Evolutionary conservation across 2,888 invertebrate species (phyloP), one percentile per base, ranked within the genome.

Genomic region (Lutraria lutraria): DNA sequence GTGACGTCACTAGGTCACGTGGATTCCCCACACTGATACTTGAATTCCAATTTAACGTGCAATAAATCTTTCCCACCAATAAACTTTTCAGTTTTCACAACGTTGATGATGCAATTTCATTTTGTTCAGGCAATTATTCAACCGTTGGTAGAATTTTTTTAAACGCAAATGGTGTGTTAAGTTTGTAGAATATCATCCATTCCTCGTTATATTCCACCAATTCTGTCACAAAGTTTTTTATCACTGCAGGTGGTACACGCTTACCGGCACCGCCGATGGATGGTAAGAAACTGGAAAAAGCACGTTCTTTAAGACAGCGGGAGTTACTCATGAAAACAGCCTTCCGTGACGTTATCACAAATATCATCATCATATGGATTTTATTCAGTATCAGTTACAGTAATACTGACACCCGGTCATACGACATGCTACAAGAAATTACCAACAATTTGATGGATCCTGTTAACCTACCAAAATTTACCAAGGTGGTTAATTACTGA

Each of bases 381-480:
- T 88, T 94, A 54, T 94, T 93, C 89, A 93, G 93, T 29, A 92
- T 95, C 85, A 93, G 94, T 34, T 94, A 92, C 87, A 94, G 94
- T 31, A 94, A 94, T 89, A 88, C 94, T 21, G 94, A 94, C 83
- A 86, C 88, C 43, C 86, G 91, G n/a, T 93, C 94, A 15, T 94
- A 90, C 90, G 82, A 81, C 53, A 88, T 94, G 84, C 85, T 93
- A 82, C 52, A 92, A 54, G 91, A 94, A 79, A 90, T 94, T 31
- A 85, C 82, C 2, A 88, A 91, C 25, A 86, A 88, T 29, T 84
- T 94, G 13, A 86, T 93, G 25, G 86, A 90, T 8, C 93, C 93
- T 0, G 16, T 53, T 72, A 85, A 54, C 29, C 60, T 53, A 21
- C 84, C 87, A 4, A 72, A 88, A 19, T 94, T 93, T 53, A 43